A percentile compares a stretch with the other conserved stretches of the same genome.
phyloP scores from a whole-genome alignment of 2,888 invertebrate species.

The Lithosia quadra region DNA sequence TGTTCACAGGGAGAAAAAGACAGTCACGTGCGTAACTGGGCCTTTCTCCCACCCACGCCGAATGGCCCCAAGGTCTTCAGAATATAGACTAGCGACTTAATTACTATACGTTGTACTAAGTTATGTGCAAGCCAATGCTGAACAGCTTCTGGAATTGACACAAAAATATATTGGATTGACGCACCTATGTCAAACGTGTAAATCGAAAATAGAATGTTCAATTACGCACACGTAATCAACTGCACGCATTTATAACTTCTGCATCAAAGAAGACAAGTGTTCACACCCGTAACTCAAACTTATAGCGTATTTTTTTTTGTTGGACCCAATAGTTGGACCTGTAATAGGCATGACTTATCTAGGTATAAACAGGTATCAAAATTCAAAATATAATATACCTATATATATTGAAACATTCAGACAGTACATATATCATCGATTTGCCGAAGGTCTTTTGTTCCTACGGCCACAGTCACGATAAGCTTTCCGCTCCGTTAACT shows the following conservation, averaged over 20 bases:
- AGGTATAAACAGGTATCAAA: no score
- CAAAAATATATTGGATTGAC: conserved; percentile 12
- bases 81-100: conserved; percentile 39
- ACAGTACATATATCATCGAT: not conserved
- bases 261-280: not conserved
- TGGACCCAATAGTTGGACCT: no score
- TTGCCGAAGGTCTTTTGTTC: conserved; percentile 12
- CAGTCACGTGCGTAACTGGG: conserved; percentile 63
- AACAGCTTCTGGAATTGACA: conserved; percentile 21
- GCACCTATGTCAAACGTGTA: conserved; percentile 6
- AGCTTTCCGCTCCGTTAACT: conserved; percentile 48
- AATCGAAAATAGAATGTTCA: conserved; percentile 3
- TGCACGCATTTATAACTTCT: not conserved
- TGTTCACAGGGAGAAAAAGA: conserved; percentile 53
- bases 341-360: no score
- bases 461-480: conserved; percentile 26
- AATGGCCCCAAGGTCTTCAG: conserved; percentile 61
- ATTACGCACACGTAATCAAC: not conserved
- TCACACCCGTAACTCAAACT: not conserved
- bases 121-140: conserved; percentile 30
- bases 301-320: no score
- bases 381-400: not conserved
- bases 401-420: not conserved
- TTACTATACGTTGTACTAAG: conserved; percentile 27
- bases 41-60: conserved; percentile 63